Base-by-base conservation (phyloP, 2,888 invertebrate species). In the Timema cristinae region DNA sequence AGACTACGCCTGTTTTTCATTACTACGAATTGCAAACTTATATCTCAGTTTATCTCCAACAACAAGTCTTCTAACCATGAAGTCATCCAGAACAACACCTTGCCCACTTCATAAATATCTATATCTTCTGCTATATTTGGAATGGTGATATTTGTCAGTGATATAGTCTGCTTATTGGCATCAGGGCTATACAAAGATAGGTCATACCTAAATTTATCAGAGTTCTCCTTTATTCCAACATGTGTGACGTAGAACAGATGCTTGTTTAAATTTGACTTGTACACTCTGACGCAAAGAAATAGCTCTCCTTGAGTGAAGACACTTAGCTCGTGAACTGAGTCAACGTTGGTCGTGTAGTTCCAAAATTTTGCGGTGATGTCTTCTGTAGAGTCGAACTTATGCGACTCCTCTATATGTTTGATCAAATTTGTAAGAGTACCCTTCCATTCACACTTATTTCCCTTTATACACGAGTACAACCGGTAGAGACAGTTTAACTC, bases 311-410 rank as follows among this genome's bases (percentile, higher is more conserved):
- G 16, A 8, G 48, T 48, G 10, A 63, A 13, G 7, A 48, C 63
- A 8, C 32, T 48, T 48, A 63, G 63, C 63, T 63, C 63, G 16
- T 63, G 63, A 48, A 9, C 10, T 2, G 63, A 63, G 63, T 63
- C 63, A 9, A 48, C 63, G 10, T 1, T 7, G 63, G 7, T 6
- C 47, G 32, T 48, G 63, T 63, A 63, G 16, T 9, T 63, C 63
- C 63, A 63, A 48, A 47, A 63, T 48, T 63, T 63, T 32, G 63
- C 63, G 10, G 63, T 63, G 10, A 63, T 48, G 47, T 63, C 63
- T 32, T 63, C 63, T 11, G 63, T 63, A 9, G 63, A 63, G 63
- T 63, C 63, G 16, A 63, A 63, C 63, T 63, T 63, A 13, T 63
- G 63, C 16, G 2, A 32, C 10, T 63, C 47, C 16, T 63, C 63